Evolutionary conservation across 1,140 invertebrate species (phyloP).

Genomic region (Lucilia sericata): DNA sequence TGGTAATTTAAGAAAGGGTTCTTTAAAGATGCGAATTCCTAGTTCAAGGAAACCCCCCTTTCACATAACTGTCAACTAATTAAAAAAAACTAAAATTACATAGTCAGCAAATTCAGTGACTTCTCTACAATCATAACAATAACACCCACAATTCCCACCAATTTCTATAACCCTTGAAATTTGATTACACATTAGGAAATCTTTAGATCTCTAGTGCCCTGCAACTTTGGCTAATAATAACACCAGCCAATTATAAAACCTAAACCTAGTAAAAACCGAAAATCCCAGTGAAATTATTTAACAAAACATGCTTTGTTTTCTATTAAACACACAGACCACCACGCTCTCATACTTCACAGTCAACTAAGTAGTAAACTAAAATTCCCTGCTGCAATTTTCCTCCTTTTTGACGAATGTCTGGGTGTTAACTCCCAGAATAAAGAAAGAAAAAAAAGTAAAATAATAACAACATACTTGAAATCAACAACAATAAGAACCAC

Average conservation of each 20-base stretch:
- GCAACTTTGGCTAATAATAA: background rate
- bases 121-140: no score
- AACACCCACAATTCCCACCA: background rate
- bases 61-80: no score
- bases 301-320: background rate
- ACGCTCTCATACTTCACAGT: background rate
- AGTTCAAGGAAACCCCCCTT: no score
- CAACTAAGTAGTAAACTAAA: background rate
- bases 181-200: background rate
- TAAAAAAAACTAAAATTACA: no score
- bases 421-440: conserved; percentile 11
- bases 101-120: no score
- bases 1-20: no score
- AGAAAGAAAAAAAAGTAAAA: background rate
- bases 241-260: conserved; percentile 39
- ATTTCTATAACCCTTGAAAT: background rate
- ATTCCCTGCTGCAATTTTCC: background rate
- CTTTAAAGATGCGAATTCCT: no score
- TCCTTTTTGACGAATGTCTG: background rate
- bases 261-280: background rate
- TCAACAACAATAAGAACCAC: conserved; percentile 22
- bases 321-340: background rate
- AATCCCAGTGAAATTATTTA: conserved; percentile 1
- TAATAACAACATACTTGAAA: conserved; percentile 42
- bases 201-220: background rate